Base-by-base conservation (phyloP, 1,140 invertebrate genomes). In the Campoletis sonorensis region DNA sequence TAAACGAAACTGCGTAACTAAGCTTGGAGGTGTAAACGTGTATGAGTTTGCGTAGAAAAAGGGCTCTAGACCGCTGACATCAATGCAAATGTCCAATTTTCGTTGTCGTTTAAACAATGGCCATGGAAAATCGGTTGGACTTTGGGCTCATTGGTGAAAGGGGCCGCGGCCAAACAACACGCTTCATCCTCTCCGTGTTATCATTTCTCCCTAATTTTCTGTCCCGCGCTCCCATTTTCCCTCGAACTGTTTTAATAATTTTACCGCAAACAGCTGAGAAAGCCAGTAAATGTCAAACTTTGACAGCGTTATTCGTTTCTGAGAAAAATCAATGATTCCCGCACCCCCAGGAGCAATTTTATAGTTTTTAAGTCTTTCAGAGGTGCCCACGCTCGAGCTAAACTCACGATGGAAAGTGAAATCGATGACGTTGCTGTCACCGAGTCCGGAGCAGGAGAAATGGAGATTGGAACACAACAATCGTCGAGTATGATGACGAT, bases 81-180 rank as follows among this genome's bases (percentile, higher is more conserved):
- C 83, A 84, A 84, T 84, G 83, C 83, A 84, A 84, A 82, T 84
- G 83, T 84, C 83, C 83, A 84, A 84, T 82, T 84, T 84, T 84
- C 83, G 81, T 84, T 82, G 83, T 79, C 81, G 80, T 81, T 83
- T 75, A 8, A 54, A 71, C 21, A 80, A 84, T 84, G 83, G 80
- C 82, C 71, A 75, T 72, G 78, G 78, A 84, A 26, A 26, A 73
- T 84, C 70, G 83, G 78, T 84, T 84, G 83, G 83, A 84, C 83
- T 84, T 84, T 84, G 83, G 83, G 73, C 80, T 84, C 83, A 84
- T 84, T 84, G 83, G 83, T 84, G 83, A 84, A 84, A 84, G 83
- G 68, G 61, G 83, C 71, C 64, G 64, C 61, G 67, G 79, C 83
- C 79, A 82, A 82, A 77, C 83, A 76, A 82, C 80, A 80, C 79